Base-by-base conservation (phyloP, 2,797 vertebrate genomes). In the Tarsius wallacei region DNA sequence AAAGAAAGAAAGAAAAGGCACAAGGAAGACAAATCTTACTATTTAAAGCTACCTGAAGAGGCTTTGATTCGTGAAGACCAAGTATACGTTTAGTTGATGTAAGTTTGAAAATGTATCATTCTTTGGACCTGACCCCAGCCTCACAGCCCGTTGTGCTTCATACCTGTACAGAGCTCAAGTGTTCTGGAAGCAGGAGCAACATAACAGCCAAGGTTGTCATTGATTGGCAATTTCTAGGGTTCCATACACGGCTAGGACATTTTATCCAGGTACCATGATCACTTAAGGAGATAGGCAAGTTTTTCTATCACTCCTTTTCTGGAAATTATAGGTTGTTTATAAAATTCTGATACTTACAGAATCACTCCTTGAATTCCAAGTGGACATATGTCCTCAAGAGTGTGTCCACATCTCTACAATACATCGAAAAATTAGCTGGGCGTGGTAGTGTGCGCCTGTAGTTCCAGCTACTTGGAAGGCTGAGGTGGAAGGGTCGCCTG, bases 71-170 rank as follows among this genome's bases (percentile, higher is more conserved):
- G 31, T 76, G 36, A 51, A 80, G 51, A 71, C 3, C 66, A 17
- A 82, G 28, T 24, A 28, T 9, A 21, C 14, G 57, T 59, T 59
- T 49, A 78, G 17, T 21, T 87, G 11, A 64, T 57, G 26, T 93
- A 49, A 90, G 78, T 94, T 87, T 93, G 55, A 90, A 89, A 96
- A 85, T 36, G 13, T 26, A 47, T 81, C 33, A 33, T 64, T 24
- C 82, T 93, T 91, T 80, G 59, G 71, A 59, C 55, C 70, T 36
- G 2, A 57, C 19, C 33, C 11, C 8, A 33, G 22, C 8, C 33
- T 82, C 24, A 22, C 2, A n/a, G 36, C 53, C 81, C 42, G 47
- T 31, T 61, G 51, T 57, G 19, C 17, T 71, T 86, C 55, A 49
- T 17, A 15, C 0, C 49, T 61, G 11, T 31, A 19, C 59, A 68